phyloP scores from a whole-genome alignment of 2,797 vertebrate genomes.

The Eulemur mongoz region DNA sequence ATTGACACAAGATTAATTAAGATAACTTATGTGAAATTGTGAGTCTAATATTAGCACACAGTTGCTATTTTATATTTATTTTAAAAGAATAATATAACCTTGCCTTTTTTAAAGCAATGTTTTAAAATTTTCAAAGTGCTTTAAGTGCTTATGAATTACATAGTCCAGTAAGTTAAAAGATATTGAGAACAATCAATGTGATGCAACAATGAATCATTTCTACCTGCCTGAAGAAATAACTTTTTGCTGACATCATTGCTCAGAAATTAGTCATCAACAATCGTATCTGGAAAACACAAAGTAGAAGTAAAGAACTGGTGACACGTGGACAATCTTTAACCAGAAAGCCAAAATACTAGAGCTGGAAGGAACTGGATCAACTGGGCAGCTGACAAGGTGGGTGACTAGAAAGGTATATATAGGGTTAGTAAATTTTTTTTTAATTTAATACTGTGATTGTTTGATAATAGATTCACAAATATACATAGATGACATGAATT shows the following conservation, averaged over 20 bases:
- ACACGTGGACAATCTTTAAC: background rate
- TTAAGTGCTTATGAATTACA: constrained; percentile 35
- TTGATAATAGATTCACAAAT: background rate
- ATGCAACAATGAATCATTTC: constrained; percentile 36
- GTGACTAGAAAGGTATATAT: background rate
- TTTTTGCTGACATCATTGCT: constrained; percentile 3
- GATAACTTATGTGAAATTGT: background rate
- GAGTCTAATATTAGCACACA: background rate
- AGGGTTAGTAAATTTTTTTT: background rate
- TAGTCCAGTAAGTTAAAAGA: constrained; percentile 37
- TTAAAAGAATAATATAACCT: constrained; percentile 12
- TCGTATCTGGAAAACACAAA: background rate
- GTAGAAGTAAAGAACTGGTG: background rate
- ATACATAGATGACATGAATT: background rate
- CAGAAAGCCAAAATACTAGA: background rate
- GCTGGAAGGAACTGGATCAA: background rate
- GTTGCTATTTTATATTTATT: background rate
- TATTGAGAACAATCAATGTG: constrained; percentile 56
- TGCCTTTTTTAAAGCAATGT: background rate
- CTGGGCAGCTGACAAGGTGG: background rate
- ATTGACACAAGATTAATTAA: background rate
- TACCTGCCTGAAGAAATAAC: constrained; percentile 30
- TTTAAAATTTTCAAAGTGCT: constrained; percentile 27
- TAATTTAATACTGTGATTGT: background rate
- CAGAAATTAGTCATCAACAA: constrained; percentile 46